Evolutionary conservation across 2,888 invertebrate genomes (phyloP), one percentile per base, ranked within the genome.

Genomic region (Napeogenes sylphis): DNA sequence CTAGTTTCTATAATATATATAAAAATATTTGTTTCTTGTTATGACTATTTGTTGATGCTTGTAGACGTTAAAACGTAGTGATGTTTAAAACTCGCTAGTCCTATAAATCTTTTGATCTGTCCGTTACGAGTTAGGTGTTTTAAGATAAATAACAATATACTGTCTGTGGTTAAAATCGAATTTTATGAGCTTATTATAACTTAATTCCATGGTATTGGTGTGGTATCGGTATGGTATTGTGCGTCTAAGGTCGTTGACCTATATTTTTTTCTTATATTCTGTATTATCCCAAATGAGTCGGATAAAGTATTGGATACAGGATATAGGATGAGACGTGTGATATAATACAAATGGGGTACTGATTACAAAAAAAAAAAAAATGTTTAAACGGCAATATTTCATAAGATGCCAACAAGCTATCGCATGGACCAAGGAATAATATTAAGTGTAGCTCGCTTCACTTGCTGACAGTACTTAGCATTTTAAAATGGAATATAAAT

Each of bases 91-190:
- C 74, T 82, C 82, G 87, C 88, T 89, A 89, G 90, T 89, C 86
- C 79, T 83, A 60, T 30, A 81, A 82, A 82, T 81, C 77, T 82
- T 84, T 87, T 79, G 86, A 88, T 89, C 89, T 90, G 90, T 89
- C 88, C 84, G 85, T 83, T 75, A 76, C 63, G 73, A 75, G 70
- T 75, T 83, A 83, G 80, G 74, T 80, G 84, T 86, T 83, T 82
- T 82, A 84, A 75, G 74, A 81, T 83, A 80, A 85, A 84, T 83
- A 59, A 60, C 35, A 61, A 81, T 74, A 80, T 85, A 85, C 83
- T 87, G 80, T 89, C 87, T 88, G 87, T 87, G 88, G 89, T 89
- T 83, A 84, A 84, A 87, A 90, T 87, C 90, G 89, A 90, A 90
- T 88, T 88, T 85, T 86, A 90, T 80, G 90, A 90, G 90, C 90